Conservation (phyloP, 2,888 invertebrate genomes). For the Troides helena region DNA sequence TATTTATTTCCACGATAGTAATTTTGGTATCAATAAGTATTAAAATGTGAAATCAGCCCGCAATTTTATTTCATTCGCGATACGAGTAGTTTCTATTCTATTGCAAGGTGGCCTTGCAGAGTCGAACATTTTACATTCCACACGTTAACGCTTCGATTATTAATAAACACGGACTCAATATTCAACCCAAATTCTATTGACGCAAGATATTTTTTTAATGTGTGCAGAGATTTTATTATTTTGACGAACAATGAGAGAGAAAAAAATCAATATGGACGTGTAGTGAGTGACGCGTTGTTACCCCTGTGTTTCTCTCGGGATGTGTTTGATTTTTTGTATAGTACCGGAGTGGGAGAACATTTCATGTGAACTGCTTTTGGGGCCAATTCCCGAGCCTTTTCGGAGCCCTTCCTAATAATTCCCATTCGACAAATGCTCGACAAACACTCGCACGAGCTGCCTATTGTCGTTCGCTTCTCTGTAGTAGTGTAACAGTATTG, state of each 20-base stretch:
- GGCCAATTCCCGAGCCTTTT: conserved; percentile 80
- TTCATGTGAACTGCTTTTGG: conserved; percentile 80
- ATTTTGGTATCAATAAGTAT: conserved; percentile 44
- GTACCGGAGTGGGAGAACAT: conserved; percentile 75
- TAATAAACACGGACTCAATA: conserved; percentile 74
- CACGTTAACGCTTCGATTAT: conserved; percentile 78
- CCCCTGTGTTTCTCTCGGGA: conserved; percentile 81
- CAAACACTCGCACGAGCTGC: conserved; percentile 77
- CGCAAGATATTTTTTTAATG: conserved; percentile 70
- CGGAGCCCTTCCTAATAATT: conserved; percentile 78
- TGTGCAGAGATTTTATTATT: conserved; percentile 69
- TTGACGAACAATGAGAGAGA: conserved; percentile 70
- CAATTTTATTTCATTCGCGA: conserved; percentile 75
- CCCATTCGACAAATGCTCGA: conserved; percentile 79
- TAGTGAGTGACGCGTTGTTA: conserved; percentile 73
- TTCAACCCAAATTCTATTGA: conserved; percentile 71
- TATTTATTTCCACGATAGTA: conserved; percentile 35
- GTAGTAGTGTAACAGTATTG: conserved; percentile 75
- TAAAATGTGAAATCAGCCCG: conserved; percentile 71
- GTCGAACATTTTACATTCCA: conserved; percentile 77
- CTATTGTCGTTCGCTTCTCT: conserved; percentile 70
- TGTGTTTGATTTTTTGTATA: conserved; percentile 78
- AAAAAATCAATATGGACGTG: conserved; percentile 79
- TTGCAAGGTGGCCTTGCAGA: conserved; percentile 73
- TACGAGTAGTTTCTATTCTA: conserved; percentile 75